Percentiles rank a stretch among this genome's conserved stretches.
Evolutionary conservation across 2,113 vertebrate species (phyloP).

Genomic region (Felis chaus): DNA sequence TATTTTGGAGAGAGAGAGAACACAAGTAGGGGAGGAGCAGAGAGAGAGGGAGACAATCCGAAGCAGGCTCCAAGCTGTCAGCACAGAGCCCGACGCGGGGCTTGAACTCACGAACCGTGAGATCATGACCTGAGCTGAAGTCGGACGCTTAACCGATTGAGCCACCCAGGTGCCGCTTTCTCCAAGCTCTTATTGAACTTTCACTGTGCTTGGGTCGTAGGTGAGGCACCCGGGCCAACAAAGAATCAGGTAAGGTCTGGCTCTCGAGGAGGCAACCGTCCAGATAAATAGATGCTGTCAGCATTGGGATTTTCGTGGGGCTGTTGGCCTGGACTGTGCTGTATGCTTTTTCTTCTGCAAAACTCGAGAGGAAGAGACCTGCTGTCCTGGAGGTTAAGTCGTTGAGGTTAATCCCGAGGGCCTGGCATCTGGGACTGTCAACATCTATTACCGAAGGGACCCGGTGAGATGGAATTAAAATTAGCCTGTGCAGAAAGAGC

Average conservation of each 20-base stretch:
- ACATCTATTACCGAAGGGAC: slow-evolving; percentile 86
- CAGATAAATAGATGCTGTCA: background rate
- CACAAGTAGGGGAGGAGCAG: too few species aligned
- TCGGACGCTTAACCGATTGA: too few species aligned
- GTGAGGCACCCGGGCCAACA: background rate
- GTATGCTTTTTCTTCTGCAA: slow-evolving; percentile 53
- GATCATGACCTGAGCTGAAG: too few species aligned
- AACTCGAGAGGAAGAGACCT: slow-evolving; percentile 82
- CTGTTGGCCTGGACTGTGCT: background rate
- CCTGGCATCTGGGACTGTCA: slow-evolving; percentile 91
- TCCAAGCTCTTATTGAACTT: background rate
- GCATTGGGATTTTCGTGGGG: accelerated
- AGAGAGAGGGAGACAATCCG: too few species aligned
- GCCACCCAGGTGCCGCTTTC: background rate
- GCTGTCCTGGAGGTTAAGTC: slow-evolving; percentile 87
- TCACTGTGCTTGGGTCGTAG: accelerated
- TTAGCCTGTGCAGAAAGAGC: slow-evolving; percentile 60
- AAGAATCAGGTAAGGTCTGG: background rate
- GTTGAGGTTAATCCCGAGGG: slow-evolving; percentile 91
- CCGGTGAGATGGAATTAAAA: slow-evolving; percentile 77
- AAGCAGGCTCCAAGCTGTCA: too few species aligned
- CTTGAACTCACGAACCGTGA: too few species aligned
- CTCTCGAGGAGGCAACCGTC: background rate
- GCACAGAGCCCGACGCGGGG: too few species aligned
- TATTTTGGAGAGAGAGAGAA: too few species aligned